These are phyloP conservation scores for Alcis repandata DNA, from an alignment of 2,888 invertebrate species.

Conservation along the genomic window DNA sequence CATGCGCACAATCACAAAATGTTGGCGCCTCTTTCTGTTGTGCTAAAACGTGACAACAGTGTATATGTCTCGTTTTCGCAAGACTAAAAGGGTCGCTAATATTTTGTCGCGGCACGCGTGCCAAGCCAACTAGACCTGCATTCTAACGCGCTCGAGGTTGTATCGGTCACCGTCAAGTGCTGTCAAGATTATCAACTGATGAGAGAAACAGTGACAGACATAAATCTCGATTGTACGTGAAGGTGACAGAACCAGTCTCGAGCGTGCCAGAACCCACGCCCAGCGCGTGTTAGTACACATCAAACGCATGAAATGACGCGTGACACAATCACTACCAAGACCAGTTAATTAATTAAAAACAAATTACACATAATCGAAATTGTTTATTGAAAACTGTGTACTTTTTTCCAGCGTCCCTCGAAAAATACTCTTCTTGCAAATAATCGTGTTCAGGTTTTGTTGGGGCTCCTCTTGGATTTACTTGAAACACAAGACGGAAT, in stretches of 20 bases:
- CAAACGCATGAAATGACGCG: slow-evolving; percentile 78
- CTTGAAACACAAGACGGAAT: slow-evolving; percentile 79
- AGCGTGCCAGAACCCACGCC: slow-evolving; percentile 3
- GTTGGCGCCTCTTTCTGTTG: neutral
- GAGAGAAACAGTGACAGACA: neutral
- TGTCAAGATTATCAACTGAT: neutral
- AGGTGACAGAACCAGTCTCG: neutral
- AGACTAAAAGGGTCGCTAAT: neutral
- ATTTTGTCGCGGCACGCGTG: neutral
- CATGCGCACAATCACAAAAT: neutral
- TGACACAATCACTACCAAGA: slow-evolving; percentile 80
- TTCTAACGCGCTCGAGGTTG: neutral
- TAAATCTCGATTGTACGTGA: neutral
- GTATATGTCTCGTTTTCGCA: neutral
- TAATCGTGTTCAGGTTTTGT: slow-evolving; percentile 74
- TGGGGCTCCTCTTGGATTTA: slow-evolving; percentile 78
- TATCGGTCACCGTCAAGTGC: neutral
- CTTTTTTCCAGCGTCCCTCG: slow-evolving; percentile 64
- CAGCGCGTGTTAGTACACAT: slow-evolving; percentile 79
- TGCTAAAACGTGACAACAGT: neutral
- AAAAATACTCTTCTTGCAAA: slow-evolving; percentile 63
- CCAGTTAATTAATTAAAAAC: slow-evolving; percentile 70
- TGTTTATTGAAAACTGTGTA: slow-evolving; percentile 64
- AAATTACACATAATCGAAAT: slow-evolving; percentile 70
- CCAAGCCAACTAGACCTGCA: too few relatives aligned